Evolutionary conservation across 92 coral and sea anemone species (phyloP).

Genomic region (Plumapathes pennacea): DNA sequence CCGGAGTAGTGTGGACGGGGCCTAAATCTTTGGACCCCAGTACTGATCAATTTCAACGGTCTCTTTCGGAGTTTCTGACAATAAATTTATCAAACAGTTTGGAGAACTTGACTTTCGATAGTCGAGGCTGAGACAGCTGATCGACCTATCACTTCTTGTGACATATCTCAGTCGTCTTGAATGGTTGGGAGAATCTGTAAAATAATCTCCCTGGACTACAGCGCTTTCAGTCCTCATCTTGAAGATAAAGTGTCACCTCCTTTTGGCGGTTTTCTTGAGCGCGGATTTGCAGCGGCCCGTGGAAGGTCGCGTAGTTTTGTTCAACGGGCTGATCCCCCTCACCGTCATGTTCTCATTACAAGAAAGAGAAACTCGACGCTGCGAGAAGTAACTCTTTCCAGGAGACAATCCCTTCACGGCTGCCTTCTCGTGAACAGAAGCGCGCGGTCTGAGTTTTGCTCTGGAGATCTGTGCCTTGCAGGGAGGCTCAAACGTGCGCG

Average conservation of each 20-base stretch:
- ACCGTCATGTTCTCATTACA: conserved; percentile 62
- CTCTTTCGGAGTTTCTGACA: too few species aligned
- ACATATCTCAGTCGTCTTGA: too few species aligned
- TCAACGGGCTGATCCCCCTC: conserved; percentile 52
- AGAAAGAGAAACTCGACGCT: conserved; percentile 77
- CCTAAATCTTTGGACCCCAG: too few species aligned
- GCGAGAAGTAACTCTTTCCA: conserved; percentile 83
- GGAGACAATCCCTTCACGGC: conserved; percentile 67
- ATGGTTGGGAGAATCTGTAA: too few species aligned
- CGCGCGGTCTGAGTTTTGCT: conserved; percentile 11
- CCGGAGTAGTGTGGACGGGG: too few species aligned
- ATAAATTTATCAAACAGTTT: too few species aligned
- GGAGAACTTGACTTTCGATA: too few species aligned
- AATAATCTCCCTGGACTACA: too few species aligned
- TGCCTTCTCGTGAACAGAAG: conserved; percentile 45
- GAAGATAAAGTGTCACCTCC: conserved; percentile 12
- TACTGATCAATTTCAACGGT: too few species aligned
- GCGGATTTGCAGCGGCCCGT: conserved; percentile 69
- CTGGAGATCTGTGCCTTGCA: conserved; percentile 49
- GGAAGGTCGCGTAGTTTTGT: conserved; percentile 14
- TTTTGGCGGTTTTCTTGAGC: too few species aligned
- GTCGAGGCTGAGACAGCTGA: too few species aligned
- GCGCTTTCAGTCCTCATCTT: background rate
- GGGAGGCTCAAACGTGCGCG: conserved; percentile 73
- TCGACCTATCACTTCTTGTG: too few species aligned